Evolutionary conservation across 1,140 invertebrate genomes (phyloP).

Genomic region (Argopecten irradians): DNA sequence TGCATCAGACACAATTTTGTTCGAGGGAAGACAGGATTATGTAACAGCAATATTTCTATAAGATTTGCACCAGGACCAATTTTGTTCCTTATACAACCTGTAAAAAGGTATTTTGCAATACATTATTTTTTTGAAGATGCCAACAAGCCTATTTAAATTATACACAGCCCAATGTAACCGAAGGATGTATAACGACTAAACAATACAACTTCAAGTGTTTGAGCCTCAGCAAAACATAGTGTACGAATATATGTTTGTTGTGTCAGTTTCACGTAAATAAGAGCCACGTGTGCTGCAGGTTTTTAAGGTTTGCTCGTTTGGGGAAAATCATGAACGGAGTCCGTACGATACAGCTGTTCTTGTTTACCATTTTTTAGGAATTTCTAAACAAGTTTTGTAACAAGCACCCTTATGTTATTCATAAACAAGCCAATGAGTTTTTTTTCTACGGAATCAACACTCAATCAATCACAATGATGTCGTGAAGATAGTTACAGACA

Average conservation of each 20-base stretch:
- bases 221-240: neutral
- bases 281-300: neutral
- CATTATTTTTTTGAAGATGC: too few species aligned
- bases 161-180: too few species aligned
- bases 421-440: neutral
- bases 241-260: neutral
- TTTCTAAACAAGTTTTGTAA: neutral
- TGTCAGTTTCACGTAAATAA: neutral
- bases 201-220: neutral
- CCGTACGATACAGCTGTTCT: neutral
- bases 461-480: neutral
- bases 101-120: too few species aligned
- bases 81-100: too few species aligned
- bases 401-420: neutral
- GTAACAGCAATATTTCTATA: too few species aligned
- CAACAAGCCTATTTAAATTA: too few species aligned
- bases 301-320: neutral
- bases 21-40: too few species aligned
- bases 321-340: neutral
- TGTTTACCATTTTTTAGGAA: neutral
- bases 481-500: neutral
- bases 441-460: neutral
- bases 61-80: too few species aligned
- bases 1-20: too few species aligned
- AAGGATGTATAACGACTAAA: too few species aligned